phyloP scores from a whole-genome alignment of 2,113 vertebrate genomes.

The Spea bombifrons region DNA sequence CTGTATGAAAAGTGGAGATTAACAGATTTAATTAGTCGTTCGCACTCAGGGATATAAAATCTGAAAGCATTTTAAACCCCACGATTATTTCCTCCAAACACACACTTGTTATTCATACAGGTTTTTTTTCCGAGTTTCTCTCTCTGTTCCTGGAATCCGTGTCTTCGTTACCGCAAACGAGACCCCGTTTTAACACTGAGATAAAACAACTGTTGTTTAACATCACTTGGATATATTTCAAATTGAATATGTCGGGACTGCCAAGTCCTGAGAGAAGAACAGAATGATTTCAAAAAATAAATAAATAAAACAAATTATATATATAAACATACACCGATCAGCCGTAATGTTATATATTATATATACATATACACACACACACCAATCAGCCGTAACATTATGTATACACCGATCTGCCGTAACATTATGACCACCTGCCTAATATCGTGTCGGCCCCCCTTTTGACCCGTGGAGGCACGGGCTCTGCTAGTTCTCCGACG shows the following conservation, averaged over 20 bases:
- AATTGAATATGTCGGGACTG: not conserved
- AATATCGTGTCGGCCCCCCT: too few relatives aligned
- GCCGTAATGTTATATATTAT: too few relatives aligned
- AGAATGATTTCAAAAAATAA: not conserved
- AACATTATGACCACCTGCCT: too few relatives aligned
- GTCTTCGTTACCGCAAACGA: constrained; percentile 25
- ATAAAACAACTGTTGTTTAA: constrained; percentile 12
- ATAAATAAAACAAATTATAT: too few relatives aligned
- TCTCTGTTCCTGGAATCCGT: constrained; percentile 17
- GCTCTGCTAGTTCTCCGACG: too few relatives aligned
- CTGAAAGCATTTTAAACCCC: constrained; percentile 22
- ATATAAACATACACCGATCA: too few relatives aligned
- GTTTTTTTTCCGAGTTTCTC: constrained; percentile 3
- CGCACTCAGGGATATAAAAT: constrained; percentile 5
- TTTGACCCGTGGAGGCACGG: too few relatives aligned
- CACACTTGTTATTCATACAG: not conserved
- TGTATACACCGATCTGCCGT: too few relatives aligned
- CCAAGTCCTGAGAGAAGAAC: not conserved
- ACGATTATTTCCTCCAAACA: constrained; percentile 11
- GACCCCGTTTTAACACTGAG: constrained; percentile 20
- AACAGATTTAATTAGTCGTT: constrained; percentile 29
- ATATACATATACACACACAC: too few relatives aligned
- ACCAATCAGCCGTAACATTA: too few relatives aligned
- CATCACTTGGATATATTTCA: not conserved
- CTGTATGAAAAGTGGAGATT: constrained; percentile 28